These are phyloP conservation scores for Mormyrus hasselquistii DNA, from an alignment of 2,797 vertebrate genomes.

Conservation along the genomic window DNA sequence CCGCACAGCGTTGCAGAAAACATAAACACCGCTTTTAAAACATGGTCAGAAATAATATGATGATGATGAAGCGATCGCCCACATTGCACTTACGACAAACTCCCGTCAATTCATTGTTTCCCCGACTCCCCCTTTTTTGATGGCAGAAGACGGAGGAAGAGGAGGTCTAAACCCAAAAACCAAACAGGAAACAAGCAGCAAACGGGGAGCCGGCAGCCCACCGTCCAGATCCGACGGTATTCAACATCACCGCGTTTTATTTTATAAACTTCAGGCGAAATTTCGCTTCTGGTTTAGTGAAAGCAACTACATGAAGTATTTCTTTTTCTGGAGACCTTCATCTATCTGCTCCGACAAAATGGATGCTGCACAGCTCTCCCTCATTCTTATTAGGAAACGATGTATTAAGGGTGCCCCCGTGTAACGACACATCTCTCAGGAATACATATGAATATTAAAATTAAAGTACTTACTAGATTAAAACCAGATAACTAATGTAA, in stretches of 20 bases:
- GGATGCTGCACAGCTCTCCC: conserved; percentile 26
- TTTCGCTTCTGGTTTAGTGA: not conserved
- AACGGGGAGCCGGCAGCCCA: not conserved
- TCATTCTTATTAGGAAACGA: not conserved
- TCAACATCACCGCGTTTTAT: not conserved
- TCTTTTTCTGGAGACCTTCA: not conserved
- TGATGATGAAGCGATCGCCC: not conserved
- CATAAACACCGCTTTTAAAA: not conserved
- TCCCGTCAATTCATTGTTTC: conserved; percentile 24
- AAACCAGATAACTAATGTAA: not conserved
- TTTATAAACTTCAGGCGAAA: not conserved
- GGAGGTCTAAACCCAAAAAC: conserved; percentile 35
- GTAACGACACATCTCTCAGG: not conserved
- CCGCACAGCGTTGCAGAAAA: not conserved
- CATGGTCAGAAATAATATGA: not conserved
- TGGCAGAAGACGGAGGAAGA: conserved; percentile 35
- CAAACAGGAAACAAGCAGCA: conserved; percentile 35
- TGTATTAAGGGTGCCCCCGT: not conserved
- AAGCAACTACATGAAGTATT: not conserved
- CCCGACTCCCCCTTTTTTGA: conserved; percentile 18
- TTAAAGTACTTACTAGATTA: not conserved
- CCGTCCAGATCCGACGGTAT: not conserved
- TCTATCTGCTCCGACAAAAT: conserved; percentile 25
- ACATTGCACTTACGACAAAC: conserved; percentile 25
- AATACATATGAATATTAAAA: not conserved